A percentile compares a stretch with the other conserved stretches of the same genome.
phyloP scores from a whole-genome alignment of 2,888 invertebrate species.

The Augiades crinisus region DNA sequence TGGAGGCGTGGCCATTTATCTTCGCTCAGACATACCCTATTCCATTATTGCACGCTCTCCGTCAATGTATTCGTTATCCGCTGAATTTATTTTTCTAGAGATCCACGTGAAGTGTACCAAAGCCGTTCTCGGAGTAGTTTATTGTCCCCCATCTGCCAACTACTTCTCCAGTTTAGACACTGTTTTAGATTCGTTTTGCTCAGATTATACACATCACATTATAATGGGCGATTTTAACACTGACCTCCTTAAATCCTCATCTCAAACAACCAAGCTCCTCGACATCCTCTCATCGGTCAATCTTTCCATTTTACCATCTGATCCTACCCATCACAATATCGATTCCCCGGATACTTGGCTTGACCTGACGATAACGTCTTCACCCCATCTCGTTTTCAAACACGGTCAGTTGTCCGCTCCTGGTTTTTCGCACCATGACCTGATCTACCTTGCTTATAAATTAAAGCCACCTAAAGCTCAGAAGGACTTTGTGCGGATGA shows the following conservation, averaged over 20 bases:
- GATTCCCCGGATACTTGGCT: not conserved
- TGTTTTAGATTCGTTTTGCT: not conserved
- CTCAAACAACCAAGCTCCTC: not conserved
- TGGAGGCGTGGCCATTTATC: not conserved
- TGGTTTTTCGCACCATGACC: slow-evolving; percentile 17
- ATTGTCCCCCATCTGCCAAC: not conserved
- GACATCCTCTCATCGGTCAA: not conserved
- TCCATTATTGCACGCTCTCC: not conserved
- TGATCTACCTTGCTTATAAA: slow-evolving; percentile 11
- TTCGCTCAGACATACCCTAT: not conserved
- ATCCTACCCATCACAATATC: not conserved
- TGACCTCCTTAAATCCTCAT: not conserved
- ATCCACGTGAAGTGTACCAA: not conserved
- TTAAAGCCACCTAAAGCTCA: slow-evolving; percentile 2
- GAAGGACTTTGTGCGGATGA: not conserved
- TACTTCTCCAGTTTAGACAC: not conserved
- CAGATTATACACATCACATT: not conserved
- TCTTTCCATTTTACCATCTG: not conserved
- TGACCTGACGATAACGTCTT: not conserved
- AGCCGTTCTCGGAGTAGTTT: too few species aligned
- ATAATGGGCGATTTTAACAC: too few species aligned
- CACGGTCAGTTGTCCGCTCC: slow-evolving; percentile 10
- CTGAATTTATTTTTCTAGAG: not conserved
- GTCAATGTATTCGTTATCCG: not conserved
- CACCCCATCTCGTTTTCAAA: not conserved